phyloP scores from a whole-genome alignment of 2,888 invertebrate genomes.

The Diaprepes abbreviatus region DNA sequence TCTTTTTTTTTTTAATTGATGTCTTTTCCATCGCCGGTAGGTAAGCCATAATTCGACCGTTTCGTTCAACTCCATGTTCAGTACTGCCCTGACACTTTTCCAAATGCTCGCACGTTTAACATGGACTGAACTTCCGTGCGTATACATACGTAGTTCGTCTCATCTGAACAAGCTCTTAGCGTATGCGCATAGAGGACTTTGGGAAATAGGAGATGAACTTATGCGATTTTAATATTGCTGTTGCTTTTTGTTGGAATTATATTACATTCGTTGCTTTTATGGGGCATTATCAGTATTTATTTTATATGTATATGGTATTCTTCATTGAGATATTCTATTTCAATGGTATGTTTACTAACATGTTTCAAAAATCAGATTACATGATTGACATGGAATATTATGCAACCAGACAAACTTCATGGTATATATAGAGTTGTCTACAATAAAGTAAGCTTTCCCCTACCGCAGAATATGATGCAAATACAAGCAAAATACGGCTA shows the following conservation, averaged over 20 bases:
- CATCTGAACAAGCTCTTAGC: not conserved
- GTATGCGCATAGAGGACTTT: too few relatives aligned
- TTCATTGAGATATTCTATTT: too few relatives aligned
- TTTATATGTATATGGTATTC: too few relatives aligned
- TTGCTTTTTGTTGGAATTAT: too few relatives aligned
- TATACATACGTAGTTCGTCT: not conserved
- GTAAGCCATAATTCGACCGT: not conserved
- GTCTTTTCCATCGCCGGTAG: not conserved
- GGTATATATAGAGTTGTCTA: not conserved
- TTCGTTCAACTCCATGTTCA: not conserved
- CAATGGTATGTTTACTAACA: too few relatives aligned
- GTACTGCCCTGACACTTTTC: not conserved
- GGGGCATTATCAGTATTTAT: too few relatives aligned
- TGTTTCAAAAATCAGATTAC: too few relatives aligned
- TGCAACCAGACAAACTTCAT: not conserved
- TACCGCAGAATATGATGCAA: not conserved
- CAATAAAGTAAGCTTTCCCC: not conserved
- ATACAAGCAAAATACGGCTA: conserved; percentile 1
- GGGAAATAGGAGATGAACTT: too few relatives aligned
- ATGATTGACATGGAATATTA: too few relatives aligned
- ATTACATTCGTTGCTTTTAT: too few relatives aligned
- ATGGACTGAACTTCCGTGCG: not conserved
- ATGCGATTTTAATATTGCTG: too few relatives aligned
- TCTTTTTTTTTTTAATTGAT: not conserved
- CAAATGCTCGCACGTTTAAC: not conserved